Base-by-base conservation (phyloP, 2,113 vertebrate species). In the Etheostoma cragini region DNA sequence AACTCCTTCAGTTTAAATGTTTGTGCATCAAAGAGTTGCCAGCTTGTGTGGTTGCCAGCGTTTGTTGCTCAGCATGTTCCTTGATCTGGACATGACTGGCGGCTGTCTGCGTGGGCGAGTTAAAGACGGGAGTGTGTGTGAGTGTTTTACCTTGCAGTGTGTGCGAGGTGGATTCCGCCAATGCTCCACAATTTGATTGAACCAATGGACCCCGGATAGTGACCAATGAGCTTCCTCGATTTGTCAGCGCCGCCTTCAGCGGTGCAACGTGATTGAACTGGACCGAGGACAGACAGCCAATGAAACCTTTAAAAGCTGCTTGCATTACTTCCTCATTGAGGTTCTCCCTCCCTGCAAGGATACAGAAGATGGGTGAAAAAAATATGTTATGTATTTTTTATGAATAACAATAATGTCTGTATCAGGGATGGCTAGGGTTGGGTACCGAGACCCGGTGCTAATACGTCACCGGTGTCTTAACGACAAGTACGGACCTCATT, bases 221-320 rank as follows among this genome's bases (percentile, higher is more conserved):
- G 73, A 99, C 95, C 0, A 97, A 91, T 8, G 97, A 96, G 4
- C 92, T 7, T 1, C 94, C 95, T 8, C 94, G 89, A 21, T 98
- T 97, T 0, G 96, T 96, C 13, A 99, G 89, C 5, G 97, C 98
- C 1, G 95, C 97, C 90, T 99, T 99, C 81, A 99, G 88, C 0
- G 98, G 98, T 1, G 97, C 95, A 1, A 97, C 84, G 1, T 97
- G 95, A 61, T 99, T 99, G 91, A 98, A 98, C 86, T 97, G 97
- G 5, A 99, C 96, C 1, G 98, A 96, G 21, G 98, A 97, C 30
- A 99, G 93, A 88, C 98, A 99, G 73, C 98, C 98, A 1, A 94
- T 72, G 85, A 99, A 99, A 19, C 98, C 98, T 42, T 95, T 82
- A 0, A 81, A 83, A 13, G 97, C 97, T 0, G 96, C 97, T 70